Evolutionary conservation across 2,888 invertebrate genomes (phyloP), one percentile per base, ranked within the genome.

Genomic region (Temnothorax ravouxi): DNA sequence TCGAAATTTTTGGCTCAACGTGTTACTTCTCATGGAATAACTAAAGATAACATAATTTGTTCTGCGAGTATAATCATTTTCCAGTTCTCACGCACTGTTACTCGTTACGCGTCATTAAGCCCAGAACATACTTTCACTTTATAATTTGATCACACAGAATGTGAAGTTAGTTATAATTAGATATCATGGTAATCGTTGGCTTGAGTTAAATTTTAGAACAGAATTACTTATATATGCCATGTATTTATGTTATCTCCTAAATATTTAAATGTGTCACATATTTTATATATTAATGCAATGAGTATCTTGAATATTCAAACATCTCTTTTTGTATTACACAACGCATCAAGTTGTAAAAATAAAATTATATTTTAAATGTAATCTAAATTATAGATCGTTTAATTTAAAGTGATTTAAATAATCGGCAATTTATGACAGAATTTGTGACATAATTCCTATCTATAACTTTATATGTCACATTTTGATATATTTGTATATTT

Each of bases 21-120:
- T 38, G 18, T 2, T 47, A 9, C 3, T 47, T 75, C 75, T 75
- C 62, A 75, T 15, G 21, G 15, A 75, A 44, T 74, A 44, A 75
- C 11, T 62, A 11, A 62, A 21, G 62, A 75, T 50, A 75, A 34
- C 47, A 18, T 54, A 75, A 15, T 50, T 34, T 2, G 15, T 29
- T 34, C 34, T 13, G 21, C 21, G 13, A 1, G 34, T n/a, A 38
- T 50, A 61, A 18, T 62, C 11, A 34, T 62, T 50, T 62, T 50
- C 34, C 29, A 75, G 61, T 75, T 75, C 75, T 34, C 75, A 75
- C 62, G 34, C 34, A 21, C 47, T 62, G 34, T 34, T 62, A 62
- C 50, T 34, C 34, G 34, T 15, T 38, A 62, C 15, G 62, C 75
- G 34, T 75, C 62, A 62, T 75, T 75, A 75, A 75, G 18, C 44